Conservation (phyloP, 2,888 invertebrate species). For the Amblyjoppa fuscipennis region DNA sequence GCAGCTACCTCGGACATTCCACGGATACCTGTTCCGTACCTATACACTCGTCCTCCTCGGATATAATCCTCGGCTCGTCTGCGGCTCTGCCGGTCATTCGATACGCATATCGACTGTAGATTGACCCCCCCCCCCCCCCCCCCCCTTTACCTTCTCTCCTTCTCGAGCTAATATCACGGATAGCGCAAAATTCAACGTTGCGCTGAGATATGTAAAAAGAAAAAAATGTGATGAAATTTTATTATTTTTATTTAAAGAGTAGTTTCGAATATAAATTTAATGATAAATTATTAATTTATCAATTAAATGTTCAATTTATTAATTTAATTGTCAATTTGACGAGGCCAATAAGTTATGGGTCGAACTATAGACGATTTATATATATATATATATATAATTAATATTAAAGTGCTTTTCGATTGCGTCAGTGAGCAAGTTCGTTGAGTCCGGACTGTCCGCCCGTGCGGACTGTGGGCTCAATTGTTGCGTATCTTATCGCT, state of each 20-base stretch:
- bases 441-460: background rate
- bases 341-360: too few species aligned
- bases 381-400: too few species aligned
- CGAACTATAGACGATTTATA: too few species aligned
- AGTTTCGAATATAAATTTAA: too few species aligned
- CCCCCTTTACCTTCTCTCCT: too few species aligned
- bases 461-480: slow-evolving; percentile 35
- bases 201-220: too few species aligned
- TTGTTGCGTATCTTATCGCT: slow-evolving; percentile 64
- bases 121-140: background rate
- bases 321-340: too few species aligned
- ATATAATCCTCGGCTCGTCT: slow-evolving; percentile 16
- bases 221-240: too few species aligned
- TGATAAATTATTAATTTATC: too few species aligned
- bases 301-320: too few species aligned
- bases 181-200: too few species aligned
- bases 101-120: slow-evolving; percentile 43
- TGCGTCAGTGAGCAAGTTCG: slow-evolving; percentile 13
- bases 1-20: slow-evolving; percentile 59
- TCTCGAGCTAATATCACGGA: background rate
- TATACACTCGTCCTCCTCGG: background rate
- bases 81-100: slow-evolving; percentile 42
- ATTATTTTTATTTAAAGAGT: too few species aligned
- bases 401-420: background rate
- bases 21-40: slow-evolving; percentile 50